phyloP scores from a whole-genome alignment of 1,140 invertebrate species.

The Euura lappo region DNA sequence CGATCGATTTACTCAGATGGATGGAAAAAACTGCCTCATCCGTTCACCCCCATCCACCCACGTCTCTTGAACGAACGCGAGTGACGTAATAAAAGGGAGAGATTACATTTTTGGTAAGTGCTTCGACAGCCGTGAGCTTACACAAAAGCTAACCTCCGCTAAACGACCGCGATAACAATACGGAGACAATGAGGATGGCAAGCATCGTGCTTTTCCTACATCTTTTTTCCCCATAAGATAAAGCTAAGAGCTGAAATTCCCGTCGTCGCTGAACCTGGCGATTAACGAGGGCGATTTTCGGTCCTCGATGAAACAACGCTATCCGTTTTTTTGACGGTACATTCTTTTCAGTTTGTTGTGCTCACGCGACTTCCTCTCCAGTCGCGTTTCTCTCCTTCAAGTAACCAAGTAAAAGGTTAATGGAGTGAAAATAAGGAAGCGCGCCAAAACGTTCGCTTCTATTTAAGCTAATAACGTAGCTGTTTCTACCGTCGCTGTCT shows the following conservation, averaged over 20 bases:
- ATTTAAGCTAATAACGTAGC: too few species aligned
- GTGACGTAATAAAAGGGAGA: slow-evolving; percentile 3
- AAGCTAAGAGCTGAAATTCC: neutral
- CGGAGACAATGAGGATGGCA: neutral
- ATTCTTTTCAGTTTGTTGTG: neutral
- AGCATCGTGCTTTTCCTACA: neutral
- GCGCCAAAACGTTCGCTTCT: too few species aligned
- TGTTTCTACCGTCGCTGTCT: neutral
- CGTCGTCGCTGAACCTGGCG: too few species aligned
- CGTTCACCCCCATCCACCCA: neutral
- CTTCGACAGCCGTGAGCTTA: neutral
- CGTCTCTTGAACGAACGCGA: neutral
- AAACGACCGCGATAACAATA: slow-evolving; percentile 2
- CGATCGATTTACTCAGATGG: neutral
- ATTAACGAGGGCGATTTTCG: too few species aligned
- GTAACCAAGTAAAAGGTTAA: too few species aligned
- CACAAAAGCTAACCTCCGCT: slow-evolving; percentile 2
- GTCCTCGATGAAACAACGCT: too few species aligned
- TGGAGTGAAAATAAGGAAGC: too few species aligned
- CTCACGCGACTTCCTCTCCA: neutral
- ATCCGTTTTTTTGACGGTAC: too few species aligned
- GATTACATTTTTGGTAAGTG: slow-evolving; percentile 7
- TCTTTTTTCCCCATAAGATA: neutral
- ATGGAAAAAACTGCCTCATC: neutral
- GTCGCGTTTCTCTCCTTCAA: neutral